These are phyloP conservation scores for Otolemur crassicaudatus DNA, from an alignment of 2,797 vertebrate genomes.

Conservation along the genomic window DNA sequence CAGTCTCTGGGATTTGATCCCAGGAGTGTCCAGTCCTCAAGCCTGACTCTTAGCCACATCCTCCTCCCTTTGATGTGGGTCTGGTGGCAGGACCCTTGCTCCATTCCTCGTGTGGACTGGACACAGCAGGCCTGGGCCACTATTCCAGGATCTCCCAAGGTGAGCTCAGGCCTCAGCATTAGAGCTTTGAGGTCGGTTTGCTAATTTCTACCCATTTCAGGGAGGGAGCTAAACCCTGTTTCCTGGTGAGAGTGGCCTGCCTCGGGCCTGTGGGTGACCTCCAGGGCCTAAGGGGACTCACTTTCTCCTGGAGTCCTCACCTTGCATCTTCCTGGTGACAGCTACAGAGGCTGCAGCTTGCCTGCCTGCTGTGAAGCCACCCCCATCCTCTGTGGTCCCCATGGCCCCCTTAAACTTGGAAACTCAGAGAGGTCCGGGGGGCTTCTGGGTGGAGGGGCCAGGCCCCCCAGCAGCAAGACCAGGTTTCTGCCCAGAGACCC, in stretches of 20 bases:
- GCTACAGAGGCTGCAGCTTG: not conserved
- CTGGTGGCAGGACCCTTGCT: not conserved
- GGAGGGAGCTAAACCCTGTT: not conserved
- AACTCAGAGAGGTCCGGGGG: no score
- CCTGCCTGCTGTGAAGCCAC: rapidly evolving
- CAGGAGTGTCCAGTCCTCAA: not conserved
- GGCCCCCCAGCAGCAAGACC: rapidly evolving
- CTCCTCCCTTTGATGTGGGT: rapidly evolving
- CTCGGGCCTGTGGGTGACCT: rapidly evolving
- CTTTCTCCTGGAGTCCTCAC: not conserved
- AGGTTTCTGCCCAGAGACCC: not conserved
- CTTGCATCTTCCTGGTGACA: rapidly evolving
- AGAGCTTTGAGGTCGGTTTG: no score
- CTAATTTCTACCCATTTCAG: not conserved
- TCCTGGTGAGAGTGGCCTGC: not conserved
- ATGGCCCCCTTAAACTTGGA: rapidly evolving
- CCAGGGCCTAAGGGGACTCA: not conserved
- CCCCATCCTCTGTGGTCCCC: not conserved
- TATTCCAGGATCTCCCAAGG: rapidly evolving
- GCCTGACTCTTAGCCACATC: no score
- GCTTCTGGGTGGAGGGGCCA: no score
- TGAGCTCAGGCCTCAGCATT: not conserved
- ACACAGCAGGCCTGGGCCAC: rapidly evolving
- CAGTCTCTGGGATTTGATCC: rapidly evolving
- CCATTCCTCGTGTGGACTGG: rapidly evolving